These are phyloP conservation scores for Chaenodraco wilsoni DNA, from an alignment of 2,797 vertebrate genomes.

Conservation along the genomic window DNA sequence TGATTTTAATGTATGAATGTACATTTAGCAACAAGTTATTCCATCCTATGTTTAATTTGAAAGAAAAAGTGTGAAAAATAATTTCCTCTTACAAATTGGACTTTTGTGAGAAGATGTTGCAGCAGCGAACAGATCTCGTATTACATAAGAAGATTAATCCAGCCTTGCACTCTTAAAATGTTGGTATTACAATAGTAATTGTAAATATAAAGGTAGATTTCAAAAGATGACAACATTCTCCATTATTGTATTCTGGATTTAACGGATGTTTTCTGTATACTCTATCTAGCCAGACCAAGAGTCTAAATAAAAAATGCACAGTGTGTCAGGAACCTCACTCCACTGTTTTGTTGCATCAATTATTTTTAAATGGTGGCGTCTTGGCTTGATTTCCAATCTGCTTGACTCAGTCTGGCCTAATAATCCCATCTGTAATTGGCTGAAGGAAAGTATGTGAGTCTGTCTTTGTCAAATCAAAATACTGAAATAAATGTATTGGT, in stretches of 20 bases:
- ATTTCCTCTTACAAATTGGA: neutral
- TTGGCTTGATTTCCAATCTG: slow-evolving; percentile 67
- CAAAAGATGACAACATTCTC: slow-evolving; percentile 3
- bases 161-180: slow-evolving; percentile 32
- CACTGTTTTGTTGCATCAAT: slow-evolving; percentile 18
- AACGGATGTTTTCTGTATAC: neutral
- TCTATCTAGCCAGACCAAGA: fast-evolving
- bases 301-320: neutral
- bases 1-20: too few species aligned
- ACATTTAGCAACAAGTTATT: neutral
- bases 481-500: neutral
- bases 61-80: neutral
- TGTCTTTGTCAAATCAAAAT: neutral
- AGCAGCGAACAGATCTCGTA: slow-evolving; percentile 34
- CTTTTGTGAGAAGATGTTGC: slow-evolving; percentile 18
- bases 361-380: slow-evolving; percentile 20
- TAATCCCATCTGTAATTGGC: slow-evolving; percentile 72
- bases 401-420: slow-evolving; percentile 60
- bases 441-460: slow-evolving; percentile 46
- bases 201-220: slow-evolving; percentile 6
- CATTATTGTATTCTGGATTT: neutral
- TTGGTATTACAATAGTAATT: neutral
- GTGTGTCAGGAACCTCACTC: neutral
- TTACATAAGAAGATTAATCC: slow-evolving; percentile 72
- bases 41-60: fast-evolving